Base-by-base conservation (phyloP, 2,888 invertebrate genomes). In the Eilema sororculum region DNA sequence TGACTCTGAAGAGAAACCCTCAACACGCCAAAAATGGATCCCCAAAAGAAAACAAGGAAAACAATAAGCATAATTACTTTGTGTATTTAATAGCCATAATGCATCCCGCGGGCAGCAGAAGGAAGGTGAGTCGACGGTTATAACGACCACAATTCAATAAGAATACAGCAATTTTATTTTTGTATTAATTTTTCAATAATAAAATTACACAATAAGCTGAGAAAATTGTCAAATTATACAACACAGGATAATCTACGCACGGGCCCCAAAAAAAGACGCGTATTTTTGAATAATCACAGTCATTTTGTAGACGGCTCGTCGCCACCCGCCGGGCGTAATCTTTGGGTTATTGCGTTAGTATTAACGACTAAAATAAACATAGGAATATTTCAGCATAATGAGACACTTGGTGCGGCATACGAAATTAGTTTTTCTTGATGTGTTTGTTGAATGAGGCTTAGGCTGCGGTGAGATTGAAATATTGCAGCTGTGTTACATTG, bases 361-460 rank as follows among this genome's bases (percentile, higher is more conserved):
- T 87, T 87, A 87, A 87, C 84, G 90, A 86, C 81, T 81, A 84
- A 83, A 89, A 90, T 89, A 90, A 90, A 89, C 88, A 88, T 89
- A 80, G 82, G 81, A 84, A 87, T 84, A 79, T 84, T 86, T 85
- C 81, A 81, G 77, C 76, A 79, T 86, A 85, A 87, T 85, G 81
- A 87, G 81, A 72, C 75, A 73, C 79, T 83, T 79, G 80, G 78
- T 75, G 78, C 68, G 74, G 73, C 78, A 80, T 73, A 79, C 70
- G 67, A 77, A 85, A 86, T 87, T 82, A 83, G 78, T 78, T 74
- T 65, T 69, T 56, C 67, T 68, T 59, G 58, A 63, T 63, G 57
- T 63, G 64, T 56, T 6, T 65, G 30, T 30, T 52, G 28, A 65
- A 56, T 24, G 22, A 33, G 33, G 65, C 13, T 65, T 22, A 56